Base-by-base conservation (phyloP, 1,140 invertebrate genomes). In the Plodia interpunctella region DNA sequence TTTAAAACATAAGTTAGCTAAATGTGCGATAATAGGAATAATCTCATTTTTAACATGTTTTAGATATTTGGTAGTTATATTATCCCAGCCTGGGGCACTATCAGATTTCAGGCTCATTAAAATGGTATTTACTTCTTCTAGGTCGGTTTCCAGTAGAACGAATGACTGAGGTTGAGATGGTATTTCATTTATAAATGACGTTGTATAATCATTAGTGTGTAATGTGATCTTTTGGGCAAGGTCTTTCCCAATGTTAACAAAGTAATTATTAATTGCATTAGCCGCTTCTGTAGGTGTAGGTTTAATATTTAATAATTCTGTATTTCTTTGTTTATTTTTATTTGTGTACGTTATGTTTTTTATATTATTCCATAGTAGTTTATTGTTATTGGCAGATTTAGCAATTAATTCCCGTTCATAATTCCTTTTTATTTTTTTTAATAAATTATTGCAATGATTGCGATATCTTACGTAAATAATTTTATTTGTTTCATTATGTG, bases 321-420 rank as follows among this genome's bases (percentile, higher is more conserved):
- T 49, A 57, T 10, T 21, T 57, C 49, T 32, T 49, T 57, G 13
- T 57, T 49, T 21, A 57, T 19, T 21, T n/a, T 44, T 15, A 44
- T 44, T 44, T 15, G 38, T 44, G 38, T 44, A 44, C n/a, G 9
- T 44, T 44, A 44, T 44, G 15, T 44, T 44, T 44, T 44, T 44
- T 44, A 44, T 6, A 15, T 44, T 44, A 15, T 15, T 44, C 50
- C 38, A 44, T 1, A 44, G 15, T 44, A 17, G 44, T 50, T 58
- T 49, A 32, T 58, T 58, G 13, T 38, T 11, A 8, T 38, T 38
- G 11, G 11, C 11, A 38, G 35, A 38, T 8, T 38, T 38, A 13
- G 35, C 11, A 11, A 38, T 38, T 38, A n/a, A n/a, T n/a, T n/a
- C 35, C 13, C 35, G 5, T 38, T 38, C 35, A 11, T 38, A 44